Base-by-base conservation (phyloP, 37 sponge, comb jelly and placozoan genomes). In the Hexactinellida sp. region DNA sequence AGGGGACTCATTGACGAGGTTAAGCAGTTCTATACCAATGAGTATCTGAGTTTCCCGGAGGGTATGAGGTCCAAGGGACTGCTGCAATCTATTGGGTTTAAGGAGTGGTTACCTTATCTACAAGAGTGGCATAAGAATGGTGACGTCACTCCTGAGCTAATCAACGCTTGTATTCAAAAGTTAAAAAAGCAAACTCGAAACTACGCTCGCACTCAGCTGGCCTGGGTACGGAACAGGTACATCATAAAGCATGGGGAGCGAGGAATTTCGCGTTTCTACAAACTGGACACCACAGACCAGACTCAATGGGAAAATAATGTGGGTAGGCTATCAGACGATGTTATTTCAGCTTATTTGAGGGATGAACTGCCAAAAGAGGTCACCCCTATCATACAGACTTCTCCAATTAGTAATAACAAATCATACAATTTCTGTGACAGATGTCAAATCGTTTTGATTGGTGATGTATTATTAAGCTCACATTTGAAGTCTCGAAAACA, bases 1-100 rank as follows among this genome's bases (percentile, higher is more conserved):
- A 38, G 84, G 35, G 95, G 95, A 37, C 87, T 94, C 25, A 39
- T 92, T 30, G 86, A 88, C 52, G 95, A 91, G 37, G 51, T 86
- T 13, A 0, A 83, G 1, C 24, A 54, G 3, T 38, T 83, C 13
- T 63, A 63, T 63, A 23, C 13, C 5, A 63, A 63, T 7, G 76
- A 63, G 5, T 63, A 63, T 63, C 34, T 63, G 28, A 63, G 13
- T 32, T 63, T 7, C 13, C 34, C 76, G 13, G 30, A 25, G 3
- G 76, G 13, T 7, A 25, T 63, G 76, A 10, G 34, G 34, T 63
- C 76, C 3, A 63, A 28, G 13, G 87, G 87, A 16, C 24, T 86
- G 36, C 54, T 86, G 32, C 87, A 86, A 82, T 10, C 82, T 1
- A 86, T 86, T 84, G 87, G 87, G 19, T 86, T 82, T 82, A 86